A percentile compares a stretch with the other conserved stretches of the same genome.
phyloP scores from a whole-genome alignment of 1,140 invertebrate genomes.

The Musca vetustissima region DNA sequence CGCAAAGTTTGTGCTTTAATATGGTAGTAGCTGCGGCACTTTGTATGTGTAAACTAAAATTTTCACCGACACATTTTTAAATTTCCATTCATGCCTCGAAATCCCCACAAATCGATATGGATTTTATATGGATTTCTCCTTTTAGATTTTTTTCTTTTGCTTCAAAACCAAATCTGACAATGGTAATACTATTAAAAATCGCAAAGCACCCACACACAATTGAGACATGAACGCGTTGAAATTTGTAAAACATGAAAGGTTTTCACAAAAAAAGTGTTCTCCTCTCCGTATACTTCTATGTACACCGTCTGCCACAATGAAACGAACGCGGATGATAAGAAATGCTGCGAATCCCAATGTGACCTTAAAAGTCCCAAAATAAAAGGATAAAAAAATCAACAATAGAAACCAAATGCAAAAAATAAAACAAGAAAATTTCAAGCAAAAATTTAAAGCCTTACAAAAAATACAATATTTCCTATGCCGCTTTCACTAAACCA shows the following conservation, averaged over 20 bases:
- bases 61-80: background rate
- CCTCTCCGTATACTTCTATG: background rate
- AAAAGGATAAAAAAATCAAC: background rate
- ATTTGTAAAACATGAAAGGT: conserved; percentile 17
- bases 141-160: background rate
- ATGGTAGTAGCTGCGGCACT: too few species aligned
- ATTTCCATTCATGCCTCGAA: conserved; percentile 1
- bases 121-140: background rate
- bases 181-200: too few species aligned
- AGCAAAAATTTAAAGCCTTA: background rate
- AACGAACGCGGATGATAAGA: background rate
- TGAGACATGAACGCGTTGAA: conserved; percentile 19
- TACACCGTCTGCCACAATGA: too few species aligned
- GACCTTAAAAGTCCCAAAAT: background rate
- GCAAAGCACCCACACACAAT: conserved; percentile 19
- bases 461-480: conserved; percentile 4
- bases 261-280: conserved; percentile 11
- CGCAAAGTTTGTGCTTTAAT: too few species aligned
- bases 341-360: background rate
- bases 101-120: conserved; percentile 15
- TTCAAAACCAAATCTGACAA: too few species aligned
- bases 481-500: background rate
- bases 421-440: too few species aligned
- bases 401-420: too few species aligned
- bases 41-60: too few species aligned